These are phyloP conservation scores for Choristoneura fumiferana DNA, from an alignment of 1,140 invertebrate species.

Conservation along the genomic window DNA sequence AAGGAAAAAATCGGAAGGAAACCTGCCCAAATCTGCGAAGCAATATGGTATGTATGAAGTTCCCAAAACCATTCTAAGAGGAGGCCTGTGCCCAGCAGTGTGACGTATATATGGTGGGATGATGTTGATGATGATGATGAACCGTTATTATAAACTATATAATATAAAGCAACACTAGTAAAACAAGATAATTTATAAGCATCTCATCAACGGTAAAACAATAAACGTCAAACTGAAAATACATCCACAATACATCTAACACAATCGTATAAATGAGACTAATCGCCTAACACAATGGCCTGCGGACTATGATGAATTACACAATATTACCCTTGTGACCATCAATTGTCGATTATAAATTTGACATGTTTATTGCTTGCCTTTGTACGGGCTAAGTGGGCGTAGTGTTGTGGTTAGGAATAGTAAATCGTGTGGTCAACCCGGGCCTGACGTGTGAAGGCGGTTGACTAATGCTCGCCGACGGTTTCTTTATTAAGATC, in stretches of 20 bases:
- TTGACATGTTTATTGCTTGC: conserved; percentile 16
- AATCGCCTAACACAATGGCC: conserved; percentile 12
- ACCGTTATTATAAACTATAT: no score
- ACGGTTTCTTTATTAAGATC: not conserved
- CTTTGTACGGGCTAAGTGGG: conserved; percentile 16
- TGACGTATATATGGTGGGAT: no score
- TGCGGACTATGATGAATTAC: conserved; percentile 10
- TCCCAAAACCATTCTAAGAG: no score
- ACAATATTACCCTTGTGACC: conserved; percentile 17
- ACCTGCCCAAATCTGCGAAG: no score
- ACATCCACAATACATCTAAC: not conserved
- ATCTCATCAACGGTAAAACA: not conserved
- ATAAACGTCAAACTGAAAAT: conserved; percentile 1
- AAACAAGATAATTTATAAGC: not conserved
- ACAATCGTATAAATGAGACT: conserved; percentile 8
- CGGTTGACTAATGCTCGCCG: conserved; percentile 1
- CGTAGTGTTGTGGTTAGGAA: conserved; percentile 16
- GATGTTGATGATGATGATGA: no score
- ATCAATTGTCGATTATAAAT: conserved; percentile 19
- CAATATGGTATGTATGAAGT: no score
- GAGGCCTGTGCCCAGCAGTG: no score
- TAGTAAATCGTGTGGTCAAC: conserved; percentile 8
- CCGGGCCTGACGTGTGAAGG: not conserved
- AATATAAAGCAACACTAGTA: no score
- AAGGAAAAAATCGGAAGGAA: no score